These are phyloP conservation scores for Eulemur macaco DNA, from an alignment of 2,113 vertebrate genomes.

Conservation along the genomic window DNA sequence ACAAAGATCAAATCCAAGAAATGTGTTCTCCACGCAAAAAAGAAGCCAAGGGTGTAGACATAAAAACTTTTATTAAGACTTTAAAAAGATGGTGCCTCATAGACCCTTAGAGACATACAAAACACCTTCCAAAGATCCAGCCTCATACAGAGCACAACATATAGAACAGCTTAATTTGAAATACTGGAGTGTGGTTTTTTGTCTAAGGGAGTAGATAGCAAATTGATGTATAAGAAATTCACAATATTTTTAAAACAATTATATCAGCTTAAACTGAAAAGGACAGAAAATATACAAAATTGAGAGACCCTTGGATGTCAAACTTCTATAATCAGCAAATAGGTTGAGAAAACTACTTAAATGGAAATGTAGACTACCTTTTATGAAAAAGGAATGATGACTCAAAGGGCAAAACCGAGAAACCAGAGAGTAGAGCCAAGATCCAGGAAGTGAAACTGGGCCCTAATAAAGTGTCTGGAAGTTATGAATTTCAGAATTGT, in stretches of 20 bases:
- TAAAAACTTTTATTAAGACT: background rate
- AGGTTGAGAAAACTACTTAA: background rate
- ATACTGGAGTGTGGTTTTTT: background rate
- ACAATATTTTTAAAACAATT: background rate
- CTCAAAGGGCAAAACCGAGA: background rate
- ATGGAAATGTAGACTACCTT: background rate
- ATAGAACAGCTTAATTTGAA: background rate
- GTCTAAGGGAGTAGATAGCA: background rate
- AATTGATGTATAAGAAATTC: background rate
- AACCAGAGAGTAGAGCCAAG: background rate
- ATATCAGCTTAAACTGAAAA: background rate
- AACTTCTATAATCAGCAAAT: background rate
- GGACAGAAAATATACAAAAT: background rate
- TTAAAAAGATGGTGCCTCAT: background rate
- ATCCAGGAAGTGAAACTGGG: background rate
- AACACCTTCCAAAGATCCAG: background rate
- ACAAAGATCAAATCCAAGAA: background rate
- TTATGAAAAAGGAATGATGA: background rate
- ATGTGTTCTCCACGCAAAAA: background rate
- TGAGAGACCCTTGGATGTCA: background rate
- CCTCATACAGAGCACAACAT: background rate
- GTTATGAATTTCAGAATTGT: background rate
- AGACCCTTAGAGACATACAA: background rate
- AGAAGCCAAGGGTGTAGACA: background rate
- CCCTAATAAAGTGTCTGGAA: background rate